Evolutionary conservation across 2,113 vertebrate species (phyloP), one percentile per base, ranked within the genome.

Genomic region (Capreolus pygargus): DNA sequence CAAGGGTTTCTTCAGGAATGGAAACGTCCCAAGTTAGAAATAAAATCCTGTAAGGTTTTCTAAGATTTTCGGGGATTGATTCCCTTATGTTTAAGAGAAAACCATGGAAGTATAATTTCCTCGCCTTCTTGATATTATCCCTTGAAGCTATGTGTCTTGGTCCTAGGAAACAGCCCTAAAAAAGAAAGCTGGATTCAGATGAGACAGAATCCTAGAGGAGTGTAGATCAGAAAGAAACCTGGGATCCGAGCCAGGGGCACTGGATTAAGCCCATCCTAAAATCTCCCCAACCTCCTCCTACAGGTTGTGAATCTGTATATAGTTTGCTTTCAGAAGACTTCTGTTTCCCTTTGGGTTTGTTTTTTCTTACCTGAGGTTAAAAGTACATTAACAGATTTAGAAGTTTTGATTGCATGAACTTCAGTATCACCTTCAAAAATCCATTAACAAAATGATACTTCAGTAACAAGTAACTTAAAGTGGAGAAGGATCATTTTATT

Each of bases 171-270:
- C 19, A 54, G 4, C 2, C 3, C 33, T 57, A 36, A 30, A 43
- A 50, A 1, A 4, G 17, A 36, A 89, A 21, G 21, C 12, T 33
- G 6, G 2, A 3, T 3, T 6, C 0, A 13, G 7, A 1, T 28
- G 36, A n/a, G 12, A 76, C 70, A 76, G 11, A 76, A 43, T 43
- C 21, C 5, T 0, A 13, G 7, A 1, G 33, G 45, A n/a, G 6
- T 11, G 30, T 6, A 23, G 30, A 16, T 64, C 8, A 21, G 54
- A 47, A 3, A 61, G 14, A 86, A 84, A 27, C 16, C 27, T 15
- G 16, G 47, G 13, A n/a, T 13, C 9, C 25, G 7, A 55, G 7
- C 27, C 13, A 39, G 4, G 33, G 14, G 45, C 28, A 13, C 1
- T 39, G 30, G 50, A 30, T 52, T 45, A n/a, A 74, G 23, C 5